Percentiles rank a stretch among this genome's conserved stretches.
phyloP scores from a whole-genome alignment of 2,888 invertebrate species.

The Ecliptopera silaceata region DNA sequence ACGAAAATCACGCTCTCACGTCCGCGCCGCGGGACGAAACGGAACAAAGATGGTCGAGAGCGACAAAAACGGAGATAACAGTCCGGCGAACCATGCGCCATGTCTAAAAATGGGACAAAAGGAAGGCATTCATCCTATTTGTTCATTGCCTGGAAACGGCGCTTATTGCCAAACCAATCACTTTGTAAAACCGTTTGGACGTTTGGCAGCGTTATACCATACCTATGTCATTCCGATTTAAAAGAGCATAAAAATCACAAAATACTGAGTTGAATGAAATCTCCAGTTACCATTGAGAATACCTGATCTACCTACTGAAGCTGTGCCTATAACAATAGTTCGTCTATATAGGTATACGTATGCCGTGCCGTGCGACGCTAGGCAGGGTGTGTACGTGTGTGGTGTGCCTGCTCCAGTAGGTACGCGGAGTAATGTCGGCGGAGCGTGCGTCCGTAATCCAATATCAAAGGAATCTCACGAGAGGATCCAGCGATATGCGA shows the following conservation, averaged over 20 bases:
- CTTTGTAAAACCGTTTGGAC: no score
- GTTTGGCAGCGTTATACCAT: no score
- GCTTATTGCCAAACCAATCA: no score
- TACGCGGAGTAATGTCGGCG: conserved; percentile 24
- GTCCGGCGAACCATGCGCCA: neutral
- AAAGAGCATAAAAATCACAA: no score
- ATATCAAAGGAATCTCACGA: conserved; percentile 5
- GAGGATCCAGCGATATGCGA: conserved; percentile 1
- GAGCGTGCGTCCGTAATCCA: conserved; percentile 15
- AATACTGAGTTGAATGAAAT: no score
- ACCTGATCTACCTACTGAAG: no score
- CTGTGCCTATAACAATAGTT: no score
- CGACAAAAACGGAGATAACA: conserved; percentile 13
- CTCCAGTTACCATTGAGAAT: no score
- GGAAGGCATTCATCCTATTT: neutral
- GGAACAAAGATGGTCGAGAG: conserved; percentile 8
- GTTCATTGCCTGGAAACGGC: neutral
- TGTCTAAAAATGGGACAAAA: conserved; percentile 6
- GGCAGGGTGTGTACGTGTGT: neutral
- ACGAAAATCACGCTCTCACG: conserved; percentile 37
- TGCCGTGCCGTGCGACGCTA: no score
- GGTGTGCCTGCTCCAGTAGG: neutral
- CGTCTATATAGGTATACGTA: no score
- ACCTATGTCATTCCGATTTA: no score
- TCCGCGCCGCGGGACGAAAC: conserved; percentile 17